These are phyloP conservation scores for Tipula vernalis DNA, from an alignment of 2,888 invertebrate genomes.

Conservation along the genomic window DNA sequence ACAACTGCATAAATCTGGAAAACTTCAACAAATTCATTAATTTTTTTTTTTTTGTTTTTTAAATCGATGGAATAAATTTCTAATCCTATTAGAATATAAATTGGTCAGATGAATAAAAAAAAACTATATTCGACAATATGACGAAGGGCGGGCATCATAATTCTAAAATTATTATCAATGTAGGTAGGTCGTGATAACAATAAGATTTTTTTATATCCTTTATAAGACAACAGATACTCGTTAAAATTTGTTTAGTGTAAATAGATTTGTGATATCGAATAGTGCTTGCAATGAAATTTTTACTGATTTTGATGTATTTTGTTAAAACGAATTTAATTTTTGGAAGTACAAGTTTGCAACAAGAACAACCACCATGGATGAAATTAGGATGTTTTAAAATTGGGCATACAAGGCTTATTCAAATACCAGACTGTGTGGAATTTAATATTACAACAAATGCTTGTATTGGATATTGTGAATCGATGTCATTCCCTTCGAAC, in stretches of 20 bases:
- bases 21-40: neutral
- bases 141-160: neutral
- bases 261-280: neutral
- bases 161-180: neutral
- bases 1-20: neutral
- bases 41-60: neutral
- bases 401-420: constrained; percentile 69
- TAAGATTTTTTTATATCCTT: neutral
- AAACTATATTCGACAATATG: neutral
- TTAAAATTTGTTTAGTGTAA: neutral
- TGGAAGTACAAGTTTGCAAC: neutral
- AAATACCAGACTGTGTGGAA: constrained; percentile 73
- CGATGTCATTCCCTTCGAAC: constrained; percentile 67
- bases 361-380: constrained; percentile 40
- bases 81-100: constrained; percentile 4
- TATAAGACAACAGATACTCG: neutral
- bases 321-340: neutral
- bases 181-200: neutral
- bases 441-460: constrained; percentile 78
- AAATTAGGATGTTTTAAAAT: constrained; percentile 71
- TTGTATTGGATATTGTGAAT: constrained; percentile 80
- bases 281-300: neutral
- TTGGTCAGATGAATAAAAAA: neutral
- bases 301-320: neutral
- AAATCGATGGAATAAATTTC: neutral